phyloP scores from a whole-genome alignment of 2,797 vertebrate species.

The Protosalanx chinensis region DNA sequence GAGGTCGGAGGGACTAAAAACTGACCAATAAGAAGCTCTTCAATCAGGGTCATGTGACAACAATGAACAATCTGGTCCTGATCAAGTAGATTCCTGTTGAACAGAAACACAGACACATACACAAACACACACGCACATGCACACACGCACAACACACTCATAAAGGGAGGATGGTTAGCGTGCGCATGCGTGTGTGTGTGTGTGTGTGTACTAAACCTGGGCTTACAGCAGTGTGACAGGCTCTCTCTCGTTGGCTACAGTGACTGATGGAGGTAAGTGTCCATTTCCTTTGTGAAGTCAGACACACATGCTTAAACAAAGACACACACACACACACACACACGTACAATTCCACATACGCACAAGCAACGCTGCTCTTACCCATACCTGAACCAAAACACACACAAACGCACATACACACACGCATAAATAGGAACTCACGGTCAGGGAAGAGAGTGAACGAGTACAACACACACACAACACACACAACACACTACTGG shows the following conservation, averaged over 20 bases:
- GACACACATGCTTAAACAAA: conserved; percentile 39
- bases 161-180: background rate
- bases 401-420: conserved; percentile 30
- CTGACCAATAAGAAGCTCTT: conserved; percentile 52
- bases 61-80: conserved; percentile 48
- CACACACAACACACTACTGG: background rate
- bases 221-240: conserved; percentile 46
- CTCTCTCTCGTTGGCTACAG: conserved; percentile 59
- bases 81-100: conserved; percentile 55
- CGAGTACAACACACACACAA: background rate
- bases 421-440: background rate
- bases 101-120: conserved; percentile 1
- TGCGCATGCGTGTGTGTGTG: background rate
- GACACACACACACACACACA: conserved; percentile 38
- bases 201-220: conserved; percentile 35
- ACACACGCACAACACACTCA: conserved; percentile 3
- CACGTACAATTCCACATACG: conserved; percentile 3
- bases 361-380: no score
- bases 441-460: no score
- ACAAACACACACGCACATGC: background rate
- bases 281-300: conserved; percentile 61
- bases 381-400: conserved; percentile 9
- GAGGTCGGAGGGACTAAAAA: conserved; percentile 36
- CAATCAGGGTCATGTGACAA: conserved; percentile 59
- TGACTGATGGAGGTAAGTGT: conserved; percentile 54